Conservation (phyloP, 2,113 vertebrate species). For the Terrapene triunguis region DNA sequence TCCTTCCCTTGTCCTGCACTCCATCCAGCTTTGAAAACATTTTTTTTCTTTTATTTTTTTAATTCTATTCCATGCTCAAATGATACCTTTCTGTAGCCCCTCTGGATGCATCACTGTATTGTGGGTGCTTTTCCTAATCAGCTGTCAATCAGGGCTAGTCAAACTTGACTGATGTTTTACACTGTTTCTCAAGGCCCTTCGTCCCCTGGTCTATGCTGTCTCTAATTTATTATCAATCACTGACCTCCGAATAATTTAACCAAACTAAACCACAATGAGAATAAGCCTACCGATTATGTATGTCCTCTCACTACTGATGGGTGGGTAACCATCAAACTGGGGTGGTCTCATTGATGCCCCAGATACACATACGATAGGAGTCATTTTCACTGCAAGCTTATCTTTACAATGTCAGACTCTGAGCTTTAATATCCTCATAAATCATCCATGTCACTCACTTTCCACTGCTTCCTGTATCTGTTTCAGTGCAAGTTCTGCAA, state of each 20-base stretch:
- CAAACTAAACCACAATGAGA: slow-evolving; percentile 9
- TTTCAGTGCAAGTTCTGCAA: slow-evolving; percentile 58
- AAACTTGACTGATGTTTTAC: neutral
- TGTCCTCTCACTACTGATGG: slow-evolving; percentile 45
- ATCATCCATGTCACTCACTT: slow-evolving; percentile 72
- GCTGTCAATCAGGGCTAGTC: slow-evolving; percentile 11
- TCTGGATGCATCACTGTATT: neutral
- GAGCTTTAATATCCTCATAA: slow-evolving; percentile 75
- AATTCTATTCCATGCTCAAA: neutral
- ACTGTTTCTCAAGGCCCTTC: slow-evolving; percentile 29
- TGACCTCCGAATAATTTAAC: slow-evolving; percentile 49
- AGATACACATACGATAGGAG: slow-evolving; percentile 53
- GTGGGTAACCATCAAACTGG: slow-evolving; percentile 37
- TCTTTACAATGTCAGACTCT: slow-evolving; percentile 70
- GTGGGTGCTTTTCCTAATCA: slow-evolving; percentile 27
- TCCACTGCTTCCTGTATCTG: slow-evolving; percentile 61
- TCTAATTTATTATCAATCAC: neutral
- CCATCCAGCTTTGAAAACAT: neutral
- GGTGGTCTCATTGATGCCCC: slow-evolving; percentile 63
- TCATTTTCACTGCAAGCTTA: slow-evolving; percentile 72
- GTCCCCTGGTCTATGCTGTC: neutral
- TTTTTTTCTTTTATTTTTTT: neutral
- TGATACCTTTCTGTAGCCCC: neutral
- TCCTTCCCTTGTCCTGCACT: too few relatives aligned
- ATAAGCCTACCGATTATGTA: slow-evolving; percentile 5